Percentiles rank a stretch among this genome's conserved stretches.
Evolutionary conservation across 2,888 invertebrate genomes (phyloP).

Genomic region (Drosophila melanocephala): DNA sequence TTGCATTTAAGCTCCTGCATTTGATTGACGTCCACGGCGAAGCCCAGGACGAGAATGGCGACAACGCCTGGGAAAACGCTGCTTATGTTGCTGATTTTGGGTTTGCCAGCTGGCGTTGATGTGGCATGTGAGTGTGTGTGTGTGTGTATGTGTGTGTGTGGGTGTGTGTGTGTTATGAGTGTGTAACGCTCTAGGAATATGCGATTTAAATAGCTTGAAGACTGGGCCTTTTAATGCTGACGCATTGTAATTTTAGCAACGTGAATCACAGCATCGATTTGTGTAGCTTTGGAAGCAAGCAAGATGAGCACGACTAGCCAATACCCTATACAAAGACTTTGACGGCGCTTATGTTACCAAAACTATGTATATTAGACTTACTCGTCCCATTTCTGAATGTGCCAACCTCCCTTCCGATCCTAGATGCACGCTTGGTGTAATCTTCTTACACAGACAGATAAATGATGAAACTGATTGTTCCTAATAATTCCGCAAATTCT

Average conservation of each 20-base stretch:
- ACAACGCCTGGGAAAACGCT: slow-evolving; percentile 23
- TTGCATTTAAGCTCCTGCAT: slow-evolving; percentile 58
- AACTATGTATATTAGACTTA: not conserved
- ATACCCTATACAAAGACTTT: not conserved
- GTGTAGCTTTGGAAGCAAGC: not conserved
- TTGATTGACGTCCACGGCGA: slow-evolving; percentile 57
- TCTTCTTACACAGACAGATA: not conserved
- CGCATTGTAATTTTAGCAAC: slow-evolving; percentile 29
- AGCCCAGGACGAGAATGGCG: slow-evolving; percentile 24
- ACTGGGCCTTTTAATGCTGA: slow-evolving; percentile 41
- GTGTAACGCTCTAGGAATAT: slow-evolving; percentile 27
- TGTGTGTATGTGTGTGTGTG: not conserved
- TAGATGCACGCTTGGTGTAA: not conserved
- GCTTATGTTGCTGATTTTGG: slow-evolving; percentile 51
- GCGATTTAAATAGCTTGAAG: slow-evolving; percentile 47
- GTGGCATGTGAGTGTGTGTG: slow-evolving; percentile 29
- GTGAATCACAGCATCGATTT: slow-evolving; percentile 26
- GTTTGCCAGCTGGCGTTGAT: slow-evolving; percentile 52
- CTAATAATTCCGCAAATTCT: not conserved
- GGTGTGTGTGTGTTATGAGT: slow-evolving; percentile 2
- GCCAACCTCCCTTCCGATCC: not conserved
- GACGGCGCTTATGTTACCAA: not conserved
- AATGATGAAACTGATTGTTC: not conserved
- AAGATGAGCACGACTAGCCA: not conserved
- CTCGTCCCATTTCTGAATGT: not conserved